These are phyloP conservation scores for Philopotamus ludificatus DNA, from an alignment of 1,140 invertebrate genomes.

Conservation along the genomic window DNA sequence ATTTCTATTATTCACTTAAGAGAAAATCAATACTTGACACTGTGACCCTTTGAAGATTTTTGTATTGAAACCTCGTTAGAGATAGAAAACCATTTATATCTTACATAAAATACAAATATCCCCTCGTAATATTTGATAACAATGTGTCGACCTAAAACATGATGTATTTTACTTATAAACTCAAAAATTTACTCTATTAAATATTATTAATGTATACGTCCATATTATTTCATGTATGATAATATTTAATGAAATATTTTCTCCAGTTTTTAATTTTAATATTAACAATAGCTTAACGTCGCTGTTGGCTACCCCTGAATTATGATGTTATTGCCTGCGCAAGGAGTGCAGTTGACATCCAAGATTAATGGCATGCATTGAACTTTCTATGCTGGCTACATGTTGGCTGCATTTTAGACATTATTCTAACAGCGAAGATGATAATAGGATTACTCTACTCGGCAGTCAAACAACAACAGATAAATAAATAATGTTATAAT, in stretches of 20 bases:
- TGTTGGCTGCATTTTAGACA: slow-evolving; percentile 13
- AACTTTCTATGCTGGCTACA: slow-evolving; percentile 14
- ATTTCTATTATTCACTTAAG: neutral
- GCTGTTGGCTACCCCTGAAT: slow-evolving; percentile 2
- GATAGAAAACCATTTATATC: slow-evolving; percentile 6
- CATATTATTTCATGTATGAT: too few relatives aligned
- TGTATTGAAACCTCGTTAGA: neutral
- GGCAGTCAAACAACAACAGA: too few relatives aligned
- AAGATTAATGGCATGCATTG: slow-evolving; percentile 32
- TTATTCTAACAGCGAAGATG: neutral
- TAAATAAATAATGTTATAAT: too few relatives aligned
- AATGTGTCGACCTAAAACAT: too few relatives aligned
- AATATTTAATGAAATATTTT: too few relatives aligned
- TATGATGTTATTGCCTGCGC: slow-evolving; percentile 21
- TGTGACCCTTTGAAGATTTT: slow-evolving; percentile 30
- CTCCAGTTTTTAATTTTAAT: too few relatives aligned
- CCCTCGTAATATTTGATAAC: too few relatives aligned
- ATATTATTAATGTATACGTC: too few relatives aligned
- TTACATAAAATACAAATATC: neutral
- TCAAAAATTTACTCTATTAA: too few relatives aligned
- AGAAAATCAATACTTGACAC: slow-evolving; percentile 39
- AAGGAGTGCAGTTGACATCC: slow-evolving; percentile 25
- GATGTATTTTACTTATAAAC: too few relatives aligned
- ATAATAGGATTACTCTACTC: neutral
- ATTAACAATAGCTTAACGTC: too few relatives aligned